Evolutionary conservation across 35 echinoderm and acorn worm species (phyloP).

Genomic region (Eucidaris tribuloides): DNA sequence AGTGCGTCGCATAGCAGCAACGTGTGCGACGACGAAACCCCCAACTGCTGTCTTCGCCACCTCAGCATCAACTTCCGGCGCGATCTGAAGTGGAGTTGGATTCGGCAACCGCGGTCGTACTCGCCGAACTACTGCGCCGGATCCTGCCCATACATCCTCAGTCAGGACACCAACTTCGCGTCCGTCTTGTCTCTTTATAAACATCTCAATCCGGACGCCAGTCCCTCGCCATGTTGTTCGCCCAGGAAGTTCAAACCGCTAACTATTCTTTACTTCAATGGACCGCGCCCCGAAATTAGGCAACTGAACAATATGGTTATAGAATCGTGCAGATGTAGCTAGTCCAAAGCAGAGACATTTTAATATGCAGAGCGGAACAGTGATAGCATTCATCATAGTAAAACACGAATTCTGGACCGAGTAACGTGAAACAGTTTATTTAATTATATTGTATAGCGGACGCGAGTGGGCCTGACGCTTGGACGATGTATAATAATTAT

Average conservation of each 20-base stretch:
- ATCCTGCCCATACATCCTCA: conserved; percentile 84
- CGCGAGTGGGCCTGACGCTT: too few species aligned
- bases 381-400: too few species aligned
- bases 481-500: too few species aligned
- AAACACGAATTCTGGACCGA: too few species aligned
- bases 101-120: conserved; percentile 63
- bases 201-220: conserved; percentile 76
- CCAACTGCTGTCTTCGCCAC: conserved; percentile 79
- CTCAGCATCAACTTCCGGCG: conserved; percentile 76
- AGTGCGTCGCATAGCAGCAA: background rate
- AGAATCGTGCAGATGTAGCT: conserved; percentile 80
- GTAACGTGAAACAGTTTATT: too few species aligned
- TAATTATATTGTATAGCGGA: too few species aligned
- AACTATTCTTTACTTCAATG: conserved; percentile 83
- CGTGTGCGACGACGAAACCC: conserved; percentile 45
- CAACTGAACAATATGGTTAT: conserved; percentile 71
- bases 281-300: conserved; percentile 52
- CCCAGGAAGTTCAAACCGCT: conserved; percentile 80
- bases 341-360: conserved; percentile 38
- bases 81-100: conserved; percentile 73
- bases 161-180: conserved; percentile 37
- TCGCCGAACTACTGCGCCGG: conserved; percentile 87
- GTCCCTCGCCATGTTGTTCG: conserved; percentile 86
- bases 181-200: conserved; percentile 60
- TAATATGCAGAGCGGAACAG: too few species aligned